A percentile compares a stretch with the other conserved stretches of the same genome.
phyloP scores from a whole-genome alignment of 2,113 vertebrate species.

The Echinops telfairi region DNA sequence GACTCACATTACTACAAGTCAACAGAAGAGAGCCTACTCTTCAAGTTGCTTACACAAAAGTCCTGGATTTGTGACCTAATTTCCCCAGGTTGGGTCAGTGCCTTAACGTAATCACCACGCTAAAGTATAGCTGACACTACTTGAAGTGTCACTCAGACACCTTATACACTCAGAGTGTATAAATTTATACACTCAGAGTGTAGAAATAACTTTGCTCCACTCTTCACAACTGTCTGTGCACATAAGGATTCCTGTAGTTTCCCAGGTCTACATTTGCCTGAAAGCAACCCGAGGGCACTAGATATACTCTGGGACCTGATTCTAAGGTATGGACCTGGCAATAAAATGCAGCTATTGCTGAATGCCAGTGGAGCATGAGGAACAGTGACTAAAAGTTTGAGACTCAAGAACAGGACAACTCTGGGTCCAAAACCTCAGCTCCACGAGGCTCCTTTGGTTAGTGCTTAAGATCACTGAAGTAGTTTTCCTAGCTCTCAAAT shows the following conservation, averaged over 20 bases:
- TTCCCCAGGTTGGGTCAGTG: neutral
- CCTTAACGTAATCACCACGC: neutral
- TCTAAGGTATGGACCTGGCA: neutral
- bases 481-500: constrained; percentile 40
- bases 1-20: neutral
- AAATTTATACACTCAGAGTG: neutral
- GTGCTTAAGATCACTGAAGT: constrained; percentile 34
- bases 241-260: neutral
- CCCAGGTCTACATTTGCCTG: neutral
- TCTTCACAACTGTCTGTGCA: neutral
- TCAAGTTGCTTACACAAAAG: too few relatives aligned
- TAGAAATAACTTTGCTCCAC: neutral
- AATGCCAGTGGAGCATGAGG: neutral
- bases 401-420: neutral
- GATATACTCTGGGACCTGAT: neutral
- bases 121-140: neutral
- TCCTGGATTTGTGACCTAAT: neutral
- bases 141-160: neutral
- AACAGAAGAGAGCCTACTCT: too few relatives aligned
- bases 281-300: neutral
- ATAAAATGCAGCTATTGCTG: neutral
- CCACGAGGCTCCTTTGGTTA: neutral
- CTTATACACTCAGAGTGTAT: neutral
- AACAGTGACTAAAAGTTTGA: neutral
- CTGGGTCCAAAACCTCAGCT: neutral